These are phyloP conservation scores for Trissoscelio sp. DNA, from an alignment of 2,888 invertebrate genomes.

Conservation along the genomic window DNA sequence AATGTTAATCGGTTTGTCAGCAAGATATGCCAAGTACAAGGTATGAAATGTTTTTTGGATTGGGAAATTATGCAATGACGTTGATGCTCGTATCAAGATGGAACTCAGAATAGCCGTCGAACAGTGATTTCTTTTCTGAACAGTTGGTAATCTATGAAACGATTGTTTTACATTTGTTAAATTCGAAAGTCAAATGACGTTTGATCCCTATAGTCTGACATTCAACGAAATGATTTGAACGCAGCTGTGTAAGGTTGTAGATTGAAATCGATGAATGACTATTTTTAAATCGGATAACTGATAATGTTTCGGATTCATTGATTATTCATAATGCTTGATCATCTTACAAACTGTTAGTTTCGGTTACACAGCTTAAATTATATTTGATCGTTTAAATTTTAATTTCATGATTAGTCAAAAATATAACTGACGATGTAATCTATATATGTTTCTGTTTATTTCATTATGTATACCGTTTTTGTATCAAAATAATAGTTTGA, in stretches of 20 bases:
- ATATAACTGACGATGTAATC: neutral
- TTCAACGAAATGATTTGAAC: slow-evolving; percentile 7
- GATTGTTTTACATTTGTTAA: slow-evolving; percentile 32
- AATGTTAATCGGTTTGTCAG: slow-evolving; percentile 25
- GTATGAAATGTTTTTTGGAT: neutral
- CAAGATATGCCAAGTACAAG: slow-evolving; percentile 7
- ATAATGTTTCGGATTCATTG: slow-evolving; percentile 24
- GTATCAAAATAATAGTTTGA: neutral
- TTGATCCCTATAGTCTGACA: slow-evolving; percentile 8
- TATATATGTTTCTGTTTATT: neutral
- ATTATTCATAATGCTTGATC: slow-evolving; percentile 35
- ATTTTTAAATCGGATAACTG: slow-evolving; percentile 34
- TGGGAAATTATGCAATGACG: slow-evolving; percentile 18
- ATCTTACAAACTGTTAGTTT: slow-evolving; percentile 16
- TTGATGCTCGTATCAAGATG: slow-evolving; percentile 1
- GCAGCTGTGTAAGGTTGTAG: neutral
- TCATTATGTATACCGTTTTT: neutral
- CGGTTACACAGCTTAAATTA: neutral
- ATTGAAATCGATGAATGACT: slow-evolving; percentile 38
- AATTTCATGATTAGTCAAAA: neutral
- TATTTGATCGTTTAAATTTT: neutral
- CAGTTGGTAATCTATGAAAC: slow-evolving; percentile 21
- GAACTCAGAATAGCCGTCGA: neutral
- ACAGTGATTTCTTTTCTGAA: slow-evolving; percentile 18
- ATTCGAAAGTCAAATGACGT: slow-evolving; percentile 38